Conservation (phyloP, 2,888 invertebrate species). For the Tryphoninae sp. region DNA sequence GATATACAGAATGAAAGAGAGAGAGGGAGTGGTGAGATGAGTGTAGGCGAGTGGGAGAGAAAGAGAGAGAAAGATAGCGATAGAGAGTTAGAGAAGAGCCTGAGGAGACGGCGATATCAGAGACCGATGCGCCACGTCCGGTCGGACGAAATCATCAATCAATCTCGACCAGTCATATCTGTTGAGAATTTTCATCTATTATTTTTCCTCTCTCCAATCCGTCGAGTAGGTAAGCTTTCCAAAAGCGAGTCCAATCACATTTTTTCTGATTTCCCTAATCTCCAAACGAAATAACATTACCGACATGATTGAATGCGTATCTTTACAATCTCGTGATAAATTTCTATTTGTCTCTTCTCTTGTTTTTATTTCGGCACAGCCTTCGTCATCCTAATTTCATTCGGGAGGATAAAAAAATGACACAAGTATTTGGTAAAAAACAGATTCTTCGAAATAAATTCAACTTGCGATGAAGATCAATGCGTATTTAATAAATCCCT, state of each 20-base stretch:
- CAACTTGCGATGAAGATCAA: neutral
- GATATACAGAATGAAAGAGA: constrained; percentile 7
- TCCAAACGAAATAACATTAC: constrained; percentile 2
- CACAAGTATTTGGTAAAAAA: neutral
- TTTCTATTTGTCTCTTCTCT: neutral
- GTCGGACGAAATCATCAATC: constrained; percentile 52
- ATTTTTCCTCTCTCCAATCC: constrained; percentile 41
- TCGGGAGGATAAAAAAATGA: neutral
- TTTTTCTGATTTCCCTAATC: constrained; percentile 14
- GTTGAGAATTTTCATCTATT: constrained; percentile 45
- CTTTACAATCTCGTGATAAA: neutral
- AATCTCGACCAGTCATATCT: constrained; percentile 55
- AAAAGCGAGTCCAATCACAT: constrained; percentile 24
- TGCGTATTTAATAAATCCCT: neutral
- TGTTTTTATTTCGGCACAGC: neutral
- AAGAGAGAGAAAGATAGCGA: neutral
- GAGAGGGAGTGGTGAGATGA: neutral
- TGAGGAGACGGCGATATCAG: neutral
- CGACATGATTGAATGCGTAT: neutral
- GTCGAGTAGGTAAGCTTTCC: constrained; percentile 10
- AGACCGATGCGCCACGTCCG: constrained; percentile 31
- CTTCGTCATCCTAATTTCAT: neutral
- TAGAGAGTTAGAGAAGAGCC: neutral
- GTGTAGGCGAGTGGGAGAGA: neutral
- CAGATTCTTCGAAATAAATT: neutral